These are phyloP conservation scores for Spisula subtruncata DNA, from an alignment of 2,888 invertebrate species.

Conservation along the genomic window DNA sequence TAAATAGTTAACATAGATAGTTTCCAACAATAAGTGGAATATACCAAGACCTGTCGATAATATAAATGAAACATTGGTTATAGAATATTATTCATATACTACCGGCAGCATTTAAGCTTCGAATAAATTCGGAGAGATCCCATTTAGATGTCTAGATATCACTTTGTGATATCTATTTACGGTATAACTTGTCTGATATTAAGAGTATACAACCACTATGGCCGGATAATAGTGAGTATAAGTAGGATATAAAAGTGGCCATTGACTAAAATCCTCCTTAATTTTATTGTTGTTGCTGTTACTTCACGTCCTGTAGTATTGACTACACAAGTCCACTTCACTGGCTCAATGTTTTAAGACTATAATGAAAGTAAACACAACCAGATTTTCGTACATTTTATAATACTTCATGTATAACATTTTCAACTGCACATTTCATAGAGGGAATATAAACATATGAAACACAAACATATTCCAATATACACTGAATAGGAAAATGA, in stretches of 20 bases:
- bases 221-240: background rate
- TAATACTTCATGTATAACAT: no score
- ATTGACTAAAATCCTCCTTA: background rate
- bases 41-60: background rate
- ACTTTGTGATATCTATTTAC: background rate
- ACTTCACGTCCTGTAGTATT: background rate
- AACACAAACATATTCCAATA: no score
- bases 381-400: no score
- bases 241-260: background rate
- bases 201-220: background rate
- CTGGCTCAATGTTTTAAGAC: no score
- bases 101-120: background rate
- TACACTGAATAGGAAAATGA: no score
- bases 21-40: background rate
- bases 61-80: background rate
- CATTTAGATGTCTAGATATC: background rate
- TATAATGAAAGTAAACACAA: no score
- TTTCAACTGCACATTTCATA: no score
- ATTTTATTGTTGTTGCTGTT: background rate
- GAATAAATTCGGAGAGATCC: background rate
- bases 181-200: background rate
- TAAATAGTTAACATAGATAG: background rate
- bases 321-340: no score
- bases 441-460: no score
- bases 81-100: background rate